phyloP scores from a whole-genome alignment of 2,797 vertebrate species.

The Toxotes lorentzi region DNA sequence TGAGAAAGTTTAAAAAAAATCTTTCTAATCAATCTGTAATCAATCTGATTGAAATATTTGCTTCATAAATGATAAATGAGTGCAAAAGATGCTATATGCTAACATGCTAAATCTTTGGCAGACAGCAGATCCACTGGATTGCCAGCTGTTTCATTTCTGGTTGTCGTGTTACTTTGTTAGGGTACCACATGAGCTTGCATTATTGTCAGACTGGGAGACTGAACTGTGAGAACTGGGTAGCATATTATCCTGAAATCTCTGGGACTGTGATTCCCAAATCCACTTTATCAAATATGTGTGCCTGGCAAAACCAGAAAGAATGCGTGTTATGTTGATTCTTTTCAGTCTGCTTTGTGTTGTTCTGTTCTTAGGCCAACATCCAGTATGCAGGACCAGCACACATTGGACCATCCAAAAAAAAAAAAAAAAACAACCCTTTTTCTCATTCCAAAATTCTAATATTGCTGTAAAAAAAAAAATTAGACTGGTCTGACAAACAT shows the following conservation, averaged over 20 bases:
- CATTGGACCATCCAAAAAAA: background rate
- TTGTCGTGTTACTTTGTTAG: background rate
- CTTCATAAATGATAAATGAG: background rate
- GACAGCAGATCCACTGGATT: background rate
- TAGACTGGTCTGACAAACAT: background rate
- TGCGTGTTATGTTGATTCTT: conserved; percentile 10
- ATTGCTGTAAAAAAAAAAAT: background rate
- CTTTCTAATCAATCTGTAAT: background rate
- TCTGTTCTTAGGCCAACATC: background rate
- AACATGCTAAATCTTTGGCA: background rate
- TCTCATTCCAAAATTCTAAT: background rate
- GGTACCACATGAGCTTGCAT: background rate
- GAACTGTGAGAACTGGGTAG: background rate
- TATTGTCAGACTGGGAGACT: background rate
- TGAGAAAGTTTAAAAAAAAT: background rate
- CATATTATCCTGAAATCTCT: conserved; percentile 6
- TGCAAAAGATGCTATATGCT: background rate
- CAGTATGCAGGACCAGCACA: background rate
- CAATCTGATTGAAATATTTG: too few species aligned
- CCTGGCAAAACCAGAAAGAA: conserved; percentile 1
- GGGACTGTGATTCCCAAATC: background rate
- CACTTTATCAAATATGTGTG: conserved; percentile 13
- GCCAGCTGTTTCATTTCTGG: background rate
- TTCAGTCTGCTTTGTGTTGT: conserved; percentile 12
- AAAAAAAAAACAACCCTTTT: too few species aligned